A percentile compares a stretch with the other conserved stretches of the same genome.
Conservation (phyloP, 1,140 invertebrate species). For the Bombus superbus region DNA sequence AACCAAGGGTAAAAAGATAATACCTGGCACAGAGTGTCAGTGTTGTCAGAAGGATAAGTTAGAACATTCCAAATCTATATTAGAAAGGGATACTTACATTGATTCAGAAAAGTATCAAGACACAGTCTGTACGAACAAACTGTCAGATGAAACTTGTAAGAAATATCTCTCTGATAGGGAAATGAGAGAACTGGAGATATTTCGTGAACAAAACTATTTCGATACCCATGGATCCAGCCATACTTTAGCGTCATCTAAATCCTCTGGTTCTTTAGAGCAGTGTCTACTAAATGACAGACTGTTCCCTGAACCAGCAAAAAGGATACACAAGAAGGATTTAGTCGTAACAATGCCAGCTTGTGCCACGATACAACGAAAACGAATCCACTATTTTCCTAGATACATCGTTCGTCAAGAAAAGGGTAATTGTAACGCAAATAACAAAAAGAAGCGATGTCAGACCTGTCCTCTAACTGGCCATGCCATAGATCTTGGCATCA, state of each 20-base stretch:
- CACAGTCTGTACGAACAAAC: conserved; percentile 15
- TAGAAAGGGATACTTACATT: neutral
- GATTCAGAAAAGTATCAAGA: conserved; percentile 30
- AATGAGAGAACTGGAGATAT: conserved; percentile 66
- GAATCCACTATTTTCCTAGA: conserved; percentile 76
- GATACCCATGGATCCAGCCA: conserved; percentile 76
- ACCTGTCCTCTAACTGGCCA: conserved; percentile 74
- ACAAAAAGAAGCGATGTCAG: conserved; percentile 60
- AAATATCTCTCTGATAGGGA: conserved; percentile 34
- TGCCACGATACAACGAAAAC: conserved; percentile 67
- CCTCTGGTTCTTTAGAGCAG: conserved; percentile 69
- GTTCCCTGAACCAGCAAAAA: conserved; percentile 69
- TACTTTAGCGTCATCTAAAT: conserved; percentile 64
- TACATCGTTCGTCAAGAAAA: conserved; percentile 71
- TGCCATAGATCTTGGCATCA: conserved; percentile 69
- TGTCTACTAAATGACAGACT: conserved; percentile 74
- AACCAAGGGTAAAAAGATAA: conserved; percentile 20
- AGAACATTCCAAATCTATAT: neutral
- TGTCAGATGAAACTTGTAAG: neutral
- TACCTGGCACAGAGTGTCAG: neutral
- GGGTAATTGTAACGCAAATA: conserved; percentile 19
- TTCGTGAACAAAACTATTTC: conserved; percentile 77
- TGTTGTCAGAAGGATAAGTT: conserved; percentile 17
- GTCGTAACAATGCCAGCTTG: conserved; percentile 72
- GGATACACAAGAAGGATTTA: conserved; percentile 64